Evolutionary conservation across 2,113 vertebrate genomes (phyloP).

Genomic region (Paedocypris sp.): DNA sequence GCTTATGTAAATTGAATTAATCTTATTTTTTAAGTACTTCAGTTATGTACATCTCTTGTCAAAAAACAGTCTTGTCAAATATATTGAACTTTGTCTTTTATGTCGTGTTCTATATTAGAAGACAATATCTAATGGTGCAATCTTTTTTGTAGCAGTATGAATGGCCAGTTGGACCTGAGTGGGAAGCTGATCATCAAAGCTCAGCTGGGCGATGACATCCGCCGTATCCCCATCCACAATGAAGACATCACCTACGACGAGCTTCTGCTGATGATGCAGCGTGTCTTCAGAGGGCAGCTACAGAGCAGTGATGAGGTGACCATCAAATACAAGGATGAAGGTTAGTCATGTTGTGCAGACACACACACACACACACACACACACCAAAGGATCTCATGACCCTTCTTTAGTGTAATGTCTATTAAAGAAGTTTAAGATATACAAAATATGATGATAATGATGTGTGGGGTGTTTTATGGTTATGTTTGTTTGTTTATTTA

Average conservation of each 20-base stretch:
- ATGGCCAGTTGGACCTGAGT: conserved; percentile 94
- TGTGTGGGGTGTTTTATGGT: too few relatives aligned
- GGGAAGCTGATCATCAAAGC: conserved; percentile 99
- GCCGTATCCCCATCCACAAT: conserved; percentile 97
- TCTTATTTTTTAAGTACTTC: too few relatives aligned
- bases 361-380: too few relatives aligned
- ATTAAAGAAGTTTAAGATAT: too few relatives aligned
- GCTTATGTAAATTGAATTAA: too few relatives aligned
- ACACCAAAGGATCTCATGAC: too few relatives aligned
- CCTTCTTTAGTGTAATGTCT: too few relatives aligned
- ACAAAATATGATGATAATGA: too few relatives aligned
- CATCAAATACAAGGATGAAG: conserved; percentile 99
- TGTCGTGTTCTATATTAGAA: neutral
- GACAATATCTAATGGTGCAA: conserved; percentile 44
- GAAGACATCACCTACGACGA: conserved; percentile 99
- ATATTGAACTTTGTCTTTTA: too few relatives aligned
- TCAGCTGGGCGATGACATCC: conserved; percentile 93
- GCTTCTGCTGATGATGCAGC: conserved; percentile 98
- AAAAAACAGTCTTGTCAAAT: too few relatives aligned
- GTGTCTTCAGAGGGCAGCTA: conserved; percentile 94
- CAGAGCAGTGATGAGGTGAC: conserved; percentile 93
- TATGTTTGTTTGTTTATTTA: too few relatives aligned
- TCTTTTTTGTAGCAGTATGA: conserved; percentile 69
- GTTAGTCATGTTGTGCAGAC: conserved; percentile 45
- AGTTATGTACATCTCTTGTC: too few relatives aligned